Conservation (phyloP, 35 echinoderm and acorn worm species). For the Heliocidaris erythrogramma region DNA sequence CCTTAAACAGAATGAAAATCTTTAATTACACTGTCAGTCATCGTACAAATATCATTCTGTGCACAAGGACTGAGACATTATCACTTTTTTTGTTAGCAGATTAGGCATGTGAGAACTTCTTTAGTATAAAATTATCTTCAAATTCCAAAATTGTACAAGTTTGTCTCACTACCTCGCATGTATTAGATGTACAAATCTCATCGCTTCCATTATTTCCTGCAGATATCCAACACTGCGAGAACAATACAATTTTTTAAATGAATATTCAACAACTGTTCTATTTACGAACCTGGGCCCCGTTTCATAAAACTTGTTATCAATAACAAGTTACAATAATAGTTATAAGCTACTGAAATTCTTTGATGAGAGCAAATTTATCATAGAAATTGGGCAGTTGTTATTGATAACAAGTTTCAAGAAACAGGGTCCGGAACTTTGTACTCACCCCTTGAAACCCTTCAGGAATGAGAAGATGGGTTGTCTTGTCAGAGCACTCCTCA, state of each 20-base stretch:
- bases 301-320: too few relatives aligned
- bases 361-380: background rate
- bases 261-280: background rate
- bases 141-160: too few relatives aligned
- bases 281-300: too few relatives aligned
- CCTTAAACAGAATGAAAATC: too few relatives aligned
- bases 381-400: background rate
- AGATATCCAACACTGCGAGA: background rate
- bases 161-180: background rate
- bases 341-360: background rate
- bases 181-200: background rate
- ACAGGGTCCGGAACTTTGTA: background rate
- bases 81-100: too few relatives aligned
- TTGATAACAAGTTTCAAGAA: too few relatives aligned
- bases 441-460: conserved; percentile 20
- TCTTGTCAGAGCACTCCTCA: background rate
- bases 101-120: too few relatives aligned
- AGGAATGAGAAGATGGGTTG: conserved; percentile 29
- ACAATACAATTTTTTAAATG: background rate
- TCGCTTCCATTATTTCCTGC: background rate
- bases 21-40: too few relatives aligned
- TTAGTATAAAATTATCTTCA: too few relatives aligned
- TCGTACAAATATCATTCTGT: too few relatives aligned
- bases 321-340: too few relatives aligned
- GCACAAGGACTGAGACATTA: too few relatives aligned